phyloP scores from a whole-genome alignment of 2,888 invertebrate genomes.

The Hanleya hanleyi region DNA sequence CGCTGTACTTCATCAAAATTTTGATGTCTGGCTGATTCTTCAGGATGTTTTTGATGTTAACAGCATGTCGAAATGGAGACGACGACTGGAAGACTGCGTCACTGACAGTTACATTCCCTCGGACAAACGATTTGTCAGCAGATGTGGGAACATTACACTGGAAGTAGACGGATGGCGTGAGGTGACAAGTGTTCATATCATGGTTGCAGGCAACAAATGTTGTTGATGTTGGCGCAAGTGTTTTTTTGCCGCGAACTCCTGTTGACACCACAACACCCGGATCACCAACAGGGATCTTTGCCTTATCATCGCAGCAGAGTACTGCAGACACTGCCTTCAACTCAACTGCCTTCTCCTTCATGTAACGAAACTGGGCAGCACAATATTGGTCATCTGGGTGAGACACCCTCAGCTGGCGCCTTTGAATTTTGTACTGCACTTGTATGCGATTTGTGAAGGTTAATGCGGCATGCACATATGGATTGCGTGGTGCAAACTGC shows the following conservation, averaged over 20 bases:
- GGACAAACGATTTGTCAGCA: slow-evolving; percentile 28
- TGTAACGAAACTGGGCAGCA: slow-evolving; percentile 28
- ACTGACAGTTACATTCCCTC: slow-evolving; percentile 23
- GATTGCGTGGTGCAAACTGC: slow-evolving; percentile 37
- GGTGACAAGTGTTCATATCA: slow-evolving; percentile 24
- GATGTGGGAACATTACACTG: slow-evolving; percentile 12
- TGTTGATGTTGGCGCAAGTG: slow-evolving; percentile 15
- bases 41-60: neutral
- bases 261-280: slow-evolving; percentile 27
- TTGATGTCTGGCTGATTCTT: too few species aligned
- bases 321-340: slow-evolving; percentile 9
- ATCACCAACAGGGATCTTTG: slow-evolving; percentile 32
- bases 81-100: slow-evolving; percentile 34
- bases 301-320: slow-evolving; percentile 36
- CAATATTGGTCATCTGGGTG: slow-evolving; percentile 36
- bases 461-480: slow-evolving; percentile 25
- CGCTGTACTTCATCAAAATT: too few species aligned
- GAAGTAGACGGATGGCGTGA: slow-evolving; percentile 34
- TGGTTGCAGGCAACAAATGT: slow-evolving; percentile 33
- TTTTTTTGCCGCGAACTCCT: slow-evolving; percentile 30
- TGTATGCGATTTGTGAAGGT: slow-evolving; percentile 29
- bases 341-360: slow-evolving; percentile 30
- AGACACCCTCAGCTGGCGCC: slow-evolving; percentile 25
- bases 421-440: slow-evolving; percentile 37
- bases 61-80: slow-evolving; percentile 31